phyloP scores from a whole-genome alignment of 2,113 vertebrate genomes.

The Brachyhypopomus occidentalis region DNA sequence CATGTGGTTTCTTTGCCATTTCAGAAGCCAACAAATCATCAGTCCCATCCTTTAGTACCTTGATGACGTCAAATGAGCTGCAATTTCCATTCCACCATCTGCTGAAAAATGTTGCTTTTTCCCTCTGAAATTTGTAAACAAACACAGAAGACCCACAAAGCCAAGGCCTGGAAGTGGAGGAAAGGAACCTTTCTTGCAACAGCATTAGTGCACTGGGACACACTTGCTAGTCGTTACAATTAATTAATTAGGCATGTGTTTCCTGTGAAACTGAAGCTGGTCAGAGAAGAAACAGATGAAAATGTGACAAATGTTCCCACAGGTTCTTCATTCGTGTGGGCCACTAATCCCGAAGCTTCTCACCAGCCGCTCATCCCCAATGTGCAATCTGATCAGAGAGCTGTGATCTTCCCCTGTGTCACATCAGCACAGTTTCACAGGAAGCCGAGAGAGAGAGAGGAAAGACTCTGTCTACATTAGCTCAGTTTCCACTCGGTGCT shows the following conservation, averaged over 20 bases:
- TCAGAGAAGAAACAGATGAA: background rate
- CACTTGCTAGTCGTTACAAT: no score
- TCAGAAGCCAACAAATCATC: conserved; percentile 24
- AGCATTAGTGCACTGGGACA: background rate
- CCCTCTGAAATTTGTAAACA: background rate
- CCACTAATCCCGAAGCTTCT: background rate
- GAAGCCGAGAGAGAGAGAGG: conserved; percentile 40
- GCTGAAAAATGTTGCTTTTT: conserved; percentile 18
- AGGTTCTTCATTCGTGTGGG: background rate
- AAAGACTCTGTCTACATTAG: conserved; percentile 36
- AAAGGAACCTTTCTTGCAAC: background rate
- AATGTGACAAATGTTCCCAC: background rate
- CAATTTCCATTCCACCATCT: conserved; percentile 35
- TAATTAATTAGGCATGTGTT: no score
- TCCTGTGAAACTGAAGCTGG: background rate
- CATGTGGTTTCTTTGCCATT: background rate
- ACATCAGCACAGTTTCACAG: conserved; percentile 41
- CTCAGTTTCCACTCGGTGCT: conserved; percentile 49
- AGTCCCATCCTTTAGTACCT: conserved; percentile 19
- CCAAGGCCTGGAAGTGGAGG: background rate
- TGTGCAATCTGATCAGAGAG: conserved; percentile 35
- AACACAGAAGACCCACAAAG: background rate
- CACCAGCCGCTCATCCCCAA: background rate
- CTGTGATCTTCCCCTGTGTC: conserved; percentile 32
- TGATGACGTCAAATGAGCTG: conserved; percentile 43